These are phyloP conservation scores for Eulacestoma nigropectus DNA, from an alignment of 2,113 vertebrate genomes.

Conservation along the genomic window DNA sequence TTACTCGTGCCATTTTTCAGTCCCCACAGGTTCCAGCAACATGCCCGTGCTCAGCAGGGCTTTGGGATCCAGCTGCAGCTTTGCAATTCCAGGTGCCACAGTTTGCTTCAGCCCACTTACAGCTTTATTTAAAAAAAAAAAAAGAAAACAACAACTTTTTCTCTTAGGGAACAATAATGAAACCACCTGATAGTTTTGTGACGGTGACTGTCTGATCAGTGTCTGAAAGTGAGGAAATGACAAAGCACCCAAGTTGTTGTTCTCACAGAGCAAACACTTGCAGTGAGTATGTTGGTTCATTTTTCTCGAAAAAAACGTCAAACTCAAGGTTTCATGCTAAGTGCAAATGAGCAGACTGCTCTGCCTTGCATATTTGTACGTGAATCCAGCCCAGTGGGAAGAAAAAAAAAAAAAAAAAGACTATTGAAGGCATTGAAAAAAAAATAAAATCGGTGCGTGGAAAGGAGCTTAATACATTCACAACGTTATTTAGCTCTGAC, in stretches of 20 bases:
- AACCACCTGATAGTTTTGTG: not conserved
- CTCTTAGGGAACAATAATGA: not conserved
- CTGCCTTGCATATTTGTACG: not conserved
- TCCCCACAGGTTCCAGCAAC: not conserved
- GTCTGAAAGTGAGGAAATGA: not conserved
- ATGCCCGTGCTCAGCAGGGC: not conserved
- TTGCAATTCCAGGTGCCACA: not conserved
- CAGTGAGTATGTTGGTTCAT: not conserved
- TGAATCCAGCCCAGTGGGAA: not conserved
- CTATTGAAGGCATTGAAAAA: not conserved
- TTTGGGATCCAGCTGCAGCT: not conserved
- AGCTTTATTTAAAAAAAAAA: not conserved
- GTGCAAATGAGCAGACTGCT: not conserved
- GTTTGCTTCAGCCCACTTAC: not conserved
- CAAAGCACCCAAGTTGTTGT: not conserved
- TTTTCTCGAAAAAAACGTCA: not conserved
- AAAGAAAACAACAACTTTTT: too few relatives aligned
- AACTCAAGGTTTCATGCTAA: not conserved
- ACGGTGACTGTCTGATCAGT: not conserved
- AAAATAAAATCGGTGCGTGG: not conserved
- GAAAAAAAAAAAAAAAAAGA: not conserved
- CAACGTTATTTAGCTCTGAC: slow-evolving; percentile 34
- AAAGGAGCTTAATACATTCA: slow-evolving; percentile 24
- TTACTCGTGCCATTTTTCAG: not conserved
- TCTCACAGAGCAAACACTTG: not conserved